phyloP scores from a whole-genome alignment of 2,888 invertebrate species.

The Unio delphinus region DNA sequence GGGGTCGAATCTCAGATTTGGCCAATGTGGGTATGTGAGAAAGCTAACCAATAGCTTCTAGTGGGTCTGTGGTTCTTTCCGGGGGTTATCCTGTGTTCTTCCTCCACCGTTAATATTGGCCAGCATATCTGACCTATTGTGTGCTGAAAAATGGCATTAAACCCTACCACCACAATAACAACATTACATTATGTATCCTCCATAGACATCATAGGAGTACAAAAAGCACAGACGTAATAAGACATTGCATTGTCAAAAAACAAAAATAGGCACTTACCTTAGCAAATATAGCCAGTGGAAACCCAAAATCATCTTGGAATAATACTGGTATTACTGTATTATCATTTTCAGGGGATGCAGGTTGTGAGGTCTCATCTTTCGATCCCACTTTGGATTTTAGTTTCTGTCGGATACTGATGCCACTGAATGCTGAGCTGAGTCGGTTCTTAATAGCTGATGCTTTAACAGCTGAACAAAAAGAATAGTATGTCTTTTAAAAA shows the following conservation, averaged over 20 bases:
- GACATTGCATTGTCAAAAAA: neutral
- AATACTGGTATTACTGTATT: constrained; percentile 34
- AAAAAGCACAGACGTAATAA: neutral
- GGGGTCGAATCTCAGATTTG: too few relatives aligned
- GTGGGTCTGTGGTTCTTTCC: too few relatives aligned
- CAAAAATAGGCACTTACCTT: constrained; percentile 74
- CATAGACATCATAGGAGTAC: too few relatives aligned
- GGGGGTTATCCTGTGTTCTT: too few relatives aligned
- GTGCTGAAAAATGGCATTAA: too few relatives aligned
- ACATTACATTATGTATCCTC: too few relatives aligned
- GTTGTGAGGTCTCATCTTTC: constrained; percentile 25
- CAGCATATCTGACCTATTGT: too few relatives aligned
- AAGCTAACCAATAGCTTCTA: too few relatives aligned
- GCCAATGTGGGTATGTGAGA: too few relatives aligned
- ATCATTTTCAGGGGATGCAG: constrained; percentile 13
- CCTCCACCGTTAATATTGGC: too few relatives aligned
- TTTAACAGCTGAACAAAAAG: constrained; percentile 32
- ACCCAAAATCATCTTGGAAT: constrained; percentile 81
- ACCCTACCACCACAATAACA: too few relatives aligned
- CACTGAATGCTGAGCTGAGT: constrained; percentile 52
- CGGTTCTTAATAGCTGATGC: constrained; percentile 48
- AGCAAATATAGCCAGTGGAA: constrained; percentile 89
- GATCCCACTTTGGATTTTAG: constrained; percentile 21
- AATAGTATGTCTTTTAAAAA: too few relatives aligned
- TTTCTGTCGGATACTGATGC: constrained; percentile 31